phyloP scores from a whole-genome alignment of 2,113 vertebrate genomes.

The Peromyscus maniculatus region DNA sequence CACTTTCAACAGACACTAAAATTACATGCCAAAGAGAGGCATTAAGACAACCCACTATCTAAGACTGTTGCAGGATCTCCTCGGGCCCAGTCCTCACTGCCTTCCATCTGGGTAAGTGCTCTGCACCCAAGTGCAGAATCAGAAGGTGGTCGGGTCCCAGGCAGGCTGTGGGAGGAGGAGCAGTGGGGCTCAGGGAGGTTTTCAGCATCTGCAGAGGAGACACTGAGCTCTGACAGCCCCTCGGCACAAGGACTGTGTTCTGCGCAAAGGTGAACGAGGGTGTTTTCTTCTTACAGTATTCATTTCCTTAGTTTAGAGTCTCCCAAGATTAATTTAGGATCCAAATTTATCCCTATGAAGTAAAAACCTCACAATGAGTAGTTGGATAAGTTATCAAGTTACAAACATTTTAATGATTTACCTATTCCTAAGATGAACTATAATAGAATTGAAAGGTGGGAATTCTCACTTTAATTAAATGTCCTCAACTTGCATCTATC shows the following conservation, averaged over 20 bases:
- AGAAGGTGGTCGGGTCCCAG: fast-evolving
- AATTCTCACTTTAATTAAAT: neutral
- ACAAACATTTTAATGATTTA: neutral
- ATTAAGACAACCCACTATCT: neutral
- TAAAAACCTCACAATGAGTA: neutral
- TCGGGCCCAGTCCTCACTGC: neutral
- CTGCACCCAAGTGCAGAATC: neutral
- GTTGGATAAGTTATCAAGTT: neutral
- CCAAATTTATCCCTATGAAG: too few species aligned
- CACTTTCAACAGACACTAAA: neutral
- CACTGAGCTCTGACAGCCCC: neutral
- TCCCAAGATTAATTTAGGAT: neutral
- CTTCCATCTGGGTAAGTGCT: neutral
- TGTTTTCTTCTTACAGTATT: neutral
- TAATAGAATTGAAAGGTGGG: neutral
- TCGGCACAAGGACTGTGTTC: neutral
- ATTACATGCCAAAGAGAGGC: neutral
- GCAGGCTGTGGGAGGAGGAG: neutral
- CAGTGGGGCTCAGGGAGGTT: neutral
- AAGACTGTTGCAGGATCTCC: neutral
- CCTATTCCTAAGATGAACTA: too few species aligned
- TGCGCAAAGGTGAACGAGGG: neutral
- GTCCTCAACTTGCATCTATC: neutral
- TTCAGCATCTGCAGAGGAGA: neutral
- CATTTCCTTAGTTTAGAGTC: neutral